A percentile compares a stretch with the other conserved stretches of the same genome.
phyloP scores from a whole-genome alignment of 2,113 vertebrate genomes.

The Balaeniceps rex region DNA sequence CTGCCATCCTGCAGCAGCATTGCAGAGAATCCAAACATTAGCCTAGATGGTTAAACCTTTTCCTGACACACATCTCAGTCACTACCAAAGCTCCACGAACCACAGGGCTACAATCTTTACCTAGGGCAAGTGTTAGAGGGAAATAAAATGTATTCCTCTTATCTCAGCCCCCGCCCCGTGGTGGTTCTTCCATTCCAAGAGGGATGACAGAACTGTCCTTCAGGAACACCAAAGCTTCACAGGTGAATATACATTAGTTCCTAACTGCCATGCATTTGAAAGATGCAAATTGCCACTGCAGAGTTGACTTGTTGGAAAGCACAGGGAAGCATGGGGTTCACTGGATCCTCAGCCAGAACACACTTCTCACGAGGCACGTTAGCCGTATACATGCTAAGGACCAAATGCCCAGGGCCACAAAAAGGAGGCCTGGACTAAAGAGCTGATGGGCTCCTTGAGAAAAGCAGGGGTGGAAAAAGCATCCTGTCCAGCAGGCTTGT shows the following conservation, averaged over 20 bases:
- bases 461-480: neutral
- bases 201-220: neutral
- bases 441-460: neutral
- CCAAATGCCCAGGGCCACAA: neutral
- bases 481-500: neutral
- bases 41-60: neutral
- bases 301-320: neutral
- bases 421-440: neutral
- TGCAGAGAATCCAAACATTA: neutral
- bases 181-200: neutral
- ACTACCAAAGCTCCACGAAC: neutral
- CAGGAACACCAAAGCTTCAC: neutral
- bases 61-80: neutral
- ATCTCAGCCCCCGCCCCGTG: neutral
- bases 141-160: neutral
- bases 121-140: neutral
- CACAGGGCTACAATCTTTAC: neutral
- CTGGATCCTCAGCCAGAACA: neutral
- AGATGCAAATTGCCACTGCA: rapidly evolving
- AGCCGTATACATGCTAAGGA: neutral
- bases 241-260: neutral
- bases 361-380: neutral
- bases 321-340: neutral
- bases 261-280: neutral
- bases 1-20: neutral